Evolutionary conservation across 2,888 invertebrate genomes (phyloP), one percentile per base, ranked within the genome.

Genomic region (Penaeus monodon): DNA sequence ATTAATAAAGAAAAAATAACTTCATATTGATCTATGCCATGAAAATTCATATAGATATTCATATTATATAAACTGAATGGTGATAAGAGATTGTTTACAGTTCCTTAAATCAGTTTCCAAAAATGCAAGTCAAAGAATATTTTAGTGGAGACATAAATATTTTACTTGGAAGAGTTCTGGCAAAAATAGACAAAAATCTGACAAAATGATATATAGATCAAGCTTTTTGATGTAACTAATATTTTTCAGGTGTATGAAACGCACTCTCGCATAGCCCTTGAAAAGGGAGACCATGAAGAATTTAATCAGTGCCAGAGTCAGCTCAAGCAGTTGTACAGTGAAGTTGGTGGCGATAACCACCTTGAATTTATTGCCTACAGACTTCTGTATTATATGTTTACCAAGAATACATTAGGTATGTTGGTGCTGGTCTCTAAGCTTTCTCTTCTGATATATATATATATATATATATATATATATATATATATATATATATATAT

Each of bases 301-400:
- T 99, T 99, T 92, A 99, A 99, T 94, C 99, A 99, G 93, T 99
- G 99, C 92, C 99, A 99, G 93, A 98, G 98, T 24, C 99, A 99
- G 93, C 94, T 99, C 84, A 97, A 97, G 94, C 96, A 97, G 94
- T 94, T 99, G 64, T 99, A 99, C 92, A 93, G 95, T 90, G 97
- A 97, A 92, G 93, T 96, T 89, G 90, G 91, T 29, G 94, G 94
- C 89, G 94, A 93, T 80, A 97, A 98, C 94, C 94, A 95, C 90
- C 94, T 96, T 90, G 99, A 99, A 93, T 99, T 99, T 93, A 96
- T 96, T 82, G 98, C 98, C 82, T 99, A 99, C 93, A 92, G 99
- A 91, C 97, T 99, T 92, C 94, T 99, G 78, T 99, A 99, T 92
- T 99, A 97, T 92, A 97, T 99, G 91, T 99, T 97, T 92, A 99